Base-by-base conservation (phyloP, 1,140 invertebrate genomes). In the Homalodisca vitripennis region DNA sequence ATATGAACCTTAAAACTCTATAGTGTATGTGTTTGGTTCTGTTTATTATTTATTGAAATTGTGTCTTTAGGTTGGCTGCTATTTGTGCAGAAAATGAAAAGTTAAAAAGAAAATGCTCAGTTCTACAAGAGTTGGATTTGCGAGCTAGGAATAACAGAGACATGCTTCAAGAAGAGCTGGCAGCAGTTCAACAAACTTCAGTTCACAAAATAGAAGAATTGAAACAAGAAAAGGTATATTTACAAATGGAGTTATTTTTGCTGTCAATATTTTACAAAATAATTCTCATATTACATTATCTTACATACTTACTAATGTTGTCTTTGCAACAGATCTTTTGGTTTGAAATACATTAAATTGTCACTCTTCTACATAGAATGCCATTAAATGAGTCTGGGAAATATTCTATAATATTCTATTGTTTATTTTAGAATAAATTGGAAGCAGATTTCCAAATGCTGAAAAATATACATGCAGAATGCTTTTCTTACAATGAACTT, bases 51-150 rank as follows among this genome's bases (percentile, higher is more conserved):
- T 60, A 20, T 60, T n/a, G n/a, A 2, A 60, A 27, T 60, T 22
- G 46, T 66, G 46, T 30, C 51, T 31, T 64, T 48, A 73, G 72
- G 32, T 60, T 73, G 22, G 51, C 66, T 26, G 55, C 51, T 17
- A 57, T 73, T 31, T 63, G 51, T 22, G 60, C 60, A 47, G 72
- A 73, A 46, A 60, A 70, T 64, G 64, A 71, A 71, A 53, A 64
- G 1, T 34, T 65, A 26, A 71, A 57, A 47, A 62, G 72, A 53
- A 73, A 71, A 63, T 63, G 65, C 32, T 34, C 69, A 53, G 62
- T 62, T 30, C 34, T 71, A 48, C 57, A 53, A 14, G 72, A 73
- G 27, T 31, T 69, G 1, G 67, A 73, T 47, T 51, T 66, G 20
- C 32, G 41, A 47, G 20, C 67, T 20, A 71, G 67, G 47, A 66